Evolutionary conservation across 2,113 vertebrate species (phyloP).

Genomic region (Todiramphus saurophagus): DNA sequence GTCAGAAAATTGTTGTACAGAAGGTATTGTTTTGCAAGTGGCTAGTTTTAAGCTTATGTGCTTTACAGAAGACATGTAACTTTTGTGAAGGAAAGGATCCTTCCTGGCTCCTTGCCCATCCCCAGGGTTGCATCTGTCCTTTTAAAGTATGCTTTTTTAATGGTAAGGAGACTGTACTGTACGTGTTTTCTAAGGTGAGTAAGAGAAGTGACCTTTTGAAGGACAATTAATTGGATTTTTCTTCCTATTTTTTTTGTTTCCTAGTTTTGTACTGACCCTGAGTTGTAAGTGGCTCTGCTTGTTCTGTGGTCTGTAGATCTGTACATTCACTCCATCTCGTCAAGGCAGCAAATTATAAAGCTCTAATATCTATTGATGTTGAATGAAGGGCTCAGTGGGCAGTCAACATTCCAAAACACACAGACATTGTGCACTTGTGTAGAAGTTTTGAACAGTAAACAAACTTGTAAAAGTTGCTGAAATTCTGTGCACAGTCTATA

Average conservation of each 20-base stretch:
- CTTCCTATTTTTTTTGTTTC: not conserved
- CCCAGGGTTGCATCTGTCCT: not conserved
- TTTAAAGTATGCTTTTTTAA: not conserved
- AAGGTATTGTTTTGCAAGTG: not conserved
- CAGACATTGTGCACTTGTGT: not conserved
- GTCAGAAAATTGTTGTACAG: not conserved
- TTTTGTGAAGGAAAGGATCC: not conserved
- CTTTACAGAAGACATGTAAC: not conserved
- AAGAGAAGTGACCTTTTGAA: not conserved
- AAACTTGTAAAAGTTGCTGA: not conserved
- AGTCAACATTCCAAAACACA: not conserved
- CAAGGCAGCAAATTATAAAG: not conserved
- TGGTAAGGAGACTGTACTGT: not conserved
- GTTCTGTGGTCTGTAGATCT: not conserved
- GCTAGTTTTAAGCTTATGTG: not conserved
- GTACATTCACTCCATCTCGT: not conserved
- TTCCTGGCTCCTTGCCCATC: not conserved
- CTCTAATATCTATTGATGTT: not conserved
- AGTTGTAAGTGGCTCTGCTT: not conserved
- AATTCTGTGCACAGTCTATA: not conserved
- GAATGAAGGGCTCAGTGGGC: not conserved
- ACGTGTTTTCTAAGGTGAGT: not conserved
- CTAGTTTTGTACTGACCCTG: not conserved
- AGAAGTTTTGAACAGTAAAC: not conserved
- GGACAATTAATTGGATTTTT: not conserved